Evolutionary conservation across 1,140 invertebrate species (phyloP).

Genomic region (Drosophila malerkotliana): DNA sequence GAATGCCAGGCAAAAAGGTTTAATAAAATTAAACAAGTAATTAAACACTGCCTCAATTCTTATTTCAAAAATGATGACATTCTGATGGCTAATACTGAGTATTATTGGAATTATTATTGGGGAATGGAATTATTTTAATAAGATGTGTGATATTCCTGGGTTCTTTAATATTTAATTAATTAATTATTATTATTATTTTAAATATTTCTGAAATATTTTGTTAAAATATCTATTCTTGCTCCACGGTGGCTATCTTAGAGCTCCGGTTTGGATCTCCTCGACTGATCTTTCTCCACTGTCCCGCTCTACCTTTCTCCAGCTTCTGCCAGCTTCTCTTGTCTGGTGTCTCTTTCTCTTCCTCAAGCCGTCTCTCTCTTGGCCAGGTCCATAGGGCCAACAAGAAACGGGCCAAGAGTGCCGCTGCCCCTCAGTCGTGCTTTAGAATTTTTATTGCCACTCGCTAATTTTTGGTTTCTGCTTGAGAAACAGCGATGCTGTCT

Average conservation of each 20-base stretch:
- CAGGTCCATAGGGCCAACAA: constrained; percentile 27
- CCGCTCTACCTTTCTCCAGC: constrained; percentile 1
- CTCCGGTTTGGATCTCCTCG: constrained; percentile 46
- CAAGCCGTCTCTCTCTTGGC: constrained; percentile 7
- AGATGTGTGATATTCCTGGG: no score
- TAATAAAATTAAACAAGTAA: no score
- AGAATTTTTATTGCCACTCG: constrained; percentile 58
- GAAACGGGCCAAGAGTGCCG: constrained; percentile 14
- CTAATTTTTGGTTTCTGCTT: constrained; percentile 50
- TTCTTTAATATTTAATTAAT: background rate
- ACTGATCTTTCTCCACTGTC: constrained; percentile 32
- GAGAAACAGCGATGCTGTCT: background rate
- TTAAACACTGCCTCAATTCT: no score
- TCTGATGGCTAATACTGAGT: background rate
- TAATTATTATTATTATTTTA: no score
- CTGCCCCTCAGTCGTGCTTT: background rate
- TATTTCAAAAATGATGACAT: background rate
- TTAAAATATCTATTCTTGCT: background rate
- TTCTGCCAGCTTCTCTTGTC: constrained; percentile 3
- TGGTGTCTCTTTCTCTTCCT: background rate
- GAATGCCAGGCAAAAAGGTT: background rate
- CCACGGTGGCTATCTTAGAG: constrained; percentile 45
- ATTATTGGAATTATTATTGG: no score
- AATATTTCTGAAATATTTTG: background rate
- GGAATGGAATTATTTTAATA: no score